phyloP scores from a whole-genome alignment of 2,113 vertebrate genomes.

The Salvelinus fontinalis region DNA sequence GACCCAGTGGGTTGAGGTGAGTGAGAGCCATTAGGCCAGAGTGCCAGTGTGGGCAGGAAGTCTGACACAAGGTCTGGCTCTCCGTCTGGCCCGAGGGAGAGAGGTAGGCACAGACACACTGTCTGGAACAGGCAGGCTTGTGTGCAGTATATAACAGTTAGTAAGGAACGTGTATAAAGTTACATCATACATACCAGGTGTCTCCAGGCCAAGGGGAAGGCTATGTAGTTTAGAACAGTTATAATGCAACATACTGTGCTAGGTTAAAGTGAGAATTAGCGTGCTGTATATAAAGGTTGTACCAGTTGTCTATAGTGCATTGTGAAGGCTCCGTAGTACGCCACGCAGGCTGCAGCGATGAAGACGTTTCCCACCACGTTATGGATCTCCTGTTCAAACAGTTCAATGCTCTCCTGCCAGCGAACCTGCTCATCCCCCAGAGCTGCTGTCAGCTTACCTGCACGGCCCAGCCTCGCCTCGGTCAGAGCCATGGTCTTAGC shows the following conservation, averaged over 20 bases:
- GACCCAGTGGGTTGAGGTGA: not conserved
- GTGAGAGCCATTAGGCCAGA: not conserved
- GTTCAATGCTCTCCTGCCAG: constrained; percentile 80
- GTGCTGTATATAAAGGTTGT: constrained; percentile 28
- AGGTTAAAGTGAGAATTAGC: no score
- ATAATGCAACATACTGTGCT: no score
- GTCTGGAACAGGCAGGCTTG: not conserved
- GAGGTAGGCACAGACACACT: not conserved
- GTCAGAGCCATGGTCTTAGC: constrained; percentile 80
- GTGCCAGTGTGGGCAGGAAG: not conserved
- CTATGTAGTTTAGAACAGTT: not conserved
- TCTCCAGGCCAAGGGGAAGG: not conserved
- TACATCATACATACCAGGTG: not conserved
- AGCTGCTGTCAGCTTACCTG: constrained; percentile 79
- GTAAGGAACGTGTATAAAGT: not conserved
- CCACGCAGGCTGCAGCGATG: constrained; percentile 83
- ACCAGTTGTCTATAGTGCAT: constrained; percentile 80
- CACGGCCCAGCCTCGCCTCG: constrained; percentile 73
- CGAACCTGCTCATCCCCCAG: constrained; percentile 82
- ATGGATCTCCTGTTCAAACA: constrained; percentile 78
- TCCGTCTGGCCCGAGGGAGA: not conserved
- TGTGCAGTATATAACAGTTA: no score
- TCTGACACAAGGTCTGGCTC: not conserved
- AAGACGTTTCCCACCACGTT: constrained; percentile 83
- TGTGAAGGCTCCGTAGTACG: constrained; percentile 85